Evolutionary conservation across 1,140 invertebrate species (phyloP), one percentile per base, ranked within the genome.

Genomic region (Cherax quadricarinatus): DNA sequence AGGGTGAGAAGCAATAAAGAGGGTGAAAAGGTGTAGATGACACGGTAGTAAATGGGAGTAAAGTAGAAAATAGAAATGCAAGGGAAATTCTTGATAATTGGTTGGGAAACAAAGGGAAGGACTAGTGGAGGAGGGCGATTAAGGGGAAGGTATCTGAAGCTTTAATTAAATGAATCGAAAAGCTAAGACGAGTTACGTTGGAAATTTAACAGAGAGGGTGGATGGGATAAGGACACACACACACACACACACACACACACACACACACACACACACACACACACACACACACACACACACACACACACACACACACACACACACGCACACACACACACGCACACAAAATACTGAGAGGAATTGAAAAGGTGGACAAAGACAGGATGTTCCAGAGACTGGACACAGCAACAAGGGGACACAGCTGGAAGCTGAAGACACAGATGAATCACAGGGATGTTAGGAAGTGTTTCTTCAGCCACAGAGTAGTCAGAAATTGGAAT

Each of bases 121-220:
- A 75, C 30, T 41, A 53, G 41, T 41, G 51, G 62, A 75, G 66
- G 51, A 75, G 70, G 12, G 48, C 30, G 24, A 49, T 53, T 82
- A 53, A 53, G 24, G 80, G 21, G 16, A 53, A 82, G 18, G n/a
- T 82, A 82, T 57, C n/a, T 53, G 18, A 57, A 82, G 49, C 57
- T 82, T 82, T 82, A 82, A 82, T 82, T 82, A 82, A 82, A 82
- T 82, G 80, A 30, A 18, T 66, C 18, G 14, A 18, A 66, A 66
- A 16, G 62, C 18, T 66, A 14, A 66, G 62, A 66, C 14, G 62
- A 66, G 10, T 16, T 66, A 18, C 62, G 62, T 66, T 21, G 62
- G 62, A 21, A 66, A 66, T 41, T 48, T 51, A n/a, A 79, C 12
- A 79, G 62, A 66, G 62, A 66, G 16, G 62, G 62, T 5, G 16